Evolutionary conservation across 2,797 vertebrate species (phyloP).

Genomic region (Acropternis orthonyx): DNA sequence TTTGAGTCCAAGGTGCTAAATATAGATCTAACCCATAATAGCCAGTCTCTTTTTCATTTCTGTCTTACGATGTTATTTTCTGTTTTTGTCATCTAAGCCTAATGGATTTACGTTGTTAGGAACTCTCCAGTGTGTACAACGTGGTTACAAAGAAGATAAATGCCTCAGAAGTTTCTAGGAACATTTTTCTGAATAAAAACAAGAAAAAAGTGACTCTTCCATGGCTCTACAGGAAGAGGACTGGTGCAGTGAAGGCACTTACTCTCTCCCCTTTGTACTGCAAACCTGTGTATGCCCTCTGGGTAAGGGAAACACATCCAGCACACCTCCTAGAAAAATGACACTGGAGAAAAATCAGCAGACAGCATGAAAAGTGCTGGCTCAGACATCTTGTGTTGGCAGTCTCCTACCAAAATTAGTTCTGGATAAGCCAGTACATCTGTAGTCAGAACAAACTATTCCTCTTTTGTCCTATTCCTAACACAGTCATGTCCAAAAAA

Average conservation of each 20-base stretch:
- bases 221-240: neutral
- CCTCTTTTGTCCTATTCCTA: conserved; percentile 6
- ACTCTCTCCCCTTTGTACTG: neutral
- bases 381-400: conserved; percentile 28
- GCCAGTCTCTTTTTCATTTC: conserved; percentile 3
- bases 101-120: conserved; percentile 53
- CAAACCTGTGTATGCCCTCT: conserved; percentile 5
- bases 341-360: conserved; percentile 30
- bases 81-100: conserved; percentile 50
- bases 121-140: neutral
- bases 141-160: neutral
- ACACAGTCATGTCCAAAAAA: neutral
- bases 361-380: conserved; percentile 33
- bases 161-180: conserved; percentile 2
- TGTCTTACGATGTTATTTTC: neutral
- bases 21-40: conserved; percentile 39
- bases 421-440: conserved; percentile 43
- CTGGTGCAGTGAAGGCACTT: neutral
- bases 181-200: neutral
- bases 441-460: conserved; percentile 34
- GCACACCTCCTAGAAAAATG: neutral
- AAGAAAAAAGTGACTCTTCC: neutral
- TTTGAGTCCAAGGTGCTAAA: conserved; percentile 55
- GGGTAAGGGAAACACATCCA: neutral
- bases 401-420: conserved; percentile 35